These are phyloP conservation scores for Phalacrocorax pelagicus DNA, from an alignment of 2,113 vertebrate genomes.

Conservation along the genomic window DNA sequence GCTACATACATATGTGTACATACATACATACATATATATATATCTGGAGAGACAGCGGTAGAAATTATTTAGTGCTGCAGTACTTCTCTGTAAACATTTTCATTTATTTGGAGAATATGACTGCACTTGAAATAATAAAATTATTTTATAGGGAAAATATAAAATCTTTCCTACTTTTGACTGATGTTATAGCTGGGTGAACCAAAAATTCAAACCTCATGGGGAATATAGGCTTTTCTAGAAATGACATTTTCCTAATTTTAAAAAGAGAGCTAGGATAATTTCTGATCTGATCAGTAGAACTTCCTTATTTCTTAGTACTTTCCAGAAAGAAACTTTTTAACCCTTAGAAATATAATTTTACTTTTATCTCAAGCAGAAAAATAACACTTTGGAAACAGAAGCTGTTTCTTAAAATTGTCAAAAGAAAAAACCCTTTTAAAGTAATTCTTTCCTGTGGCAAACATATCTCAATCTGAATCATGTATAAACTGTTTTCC, in stretches of 20 bases:
- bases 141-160: neutral
- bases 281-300: neutral
- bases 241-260: neutral
- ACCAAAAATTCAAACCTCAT: neutral
- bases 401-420: neutral
- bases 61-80: neutral
- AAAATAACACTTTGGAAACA: neutral
- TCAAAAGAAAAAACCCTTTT: neutral
- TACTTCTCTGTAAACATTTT: neutral
- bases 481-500: neutral
- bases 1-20: neutral
- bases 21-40: too few species aligned
- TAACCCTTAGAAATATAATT: neutral
- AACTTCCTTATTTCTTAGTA: neutral
- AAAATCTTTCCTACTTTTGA: neutral
- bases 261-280: neutral
- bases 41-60: neutral
- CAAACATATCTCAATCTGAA: neutral
- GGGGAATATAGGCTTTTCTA: neutral
- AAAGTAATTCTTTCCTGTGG: neutral
- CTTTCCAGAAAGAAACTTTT: neutral
- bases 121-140: neutral
- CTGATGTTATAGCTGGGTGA: neutral
- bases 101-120: neutral
- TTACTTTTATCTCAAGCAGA: neutral